phyloP scores from a whole-genome alignment of 2,888 invertebrate species.

The Erebia aethiops region DNA sequence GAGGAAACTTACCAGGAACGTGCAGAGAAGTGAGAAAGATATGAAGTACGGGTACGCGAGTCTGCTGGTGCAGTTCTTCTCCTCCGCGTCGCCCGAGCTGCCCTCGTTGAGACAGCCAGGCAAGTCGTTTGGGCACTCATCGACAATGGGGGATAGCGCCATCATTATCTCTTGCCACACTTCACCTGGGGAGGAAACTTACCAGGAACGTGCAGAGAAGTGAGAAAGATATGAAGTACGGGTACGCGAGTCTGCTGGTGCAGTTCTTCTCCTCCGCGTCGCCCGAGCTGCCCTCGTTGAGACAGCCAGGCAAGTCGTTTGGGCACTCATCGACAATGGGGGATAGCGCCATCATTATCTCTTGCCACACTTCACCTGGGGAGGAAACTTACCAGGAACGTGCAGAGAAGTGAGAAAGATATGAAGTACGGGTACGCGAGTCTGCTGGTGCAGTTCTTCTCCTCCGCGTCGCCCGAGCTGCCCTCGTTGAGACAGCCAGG shows the following conservation, averaged over 20 bases:
- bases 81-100: slow-evolving; percentile 72
- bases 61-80: slow-evolving; percentile 90
- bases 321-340: slow-evolving; percentile 62
- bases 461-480: slow-evolving; percentile 72
- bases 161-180: slow-evolving; percentile 99
- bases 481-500: slow-evolving; percentile 84
- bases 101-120: slow-evolving; percentile 84
- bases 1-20: slow-evolving; percentile 91
- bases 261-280: slow-evolving; percentile 84
- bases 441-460: slow-evolving; percentile 90
- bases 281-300: slow-evolving; percentile 80
- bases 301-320: slow-evolving; percentile 85
- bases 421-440: slow-evolving; percentile 99
- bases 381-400: slow-evolving; percentile 91
- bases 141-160: slow-evolving; percentile 67
- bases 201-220: slow-evolving; percentile 99
- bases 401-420: slow-evolving; percentile 98
- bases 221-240: slow-evolving; percentile 99
- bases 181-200: slow-evolving; percentile 87
- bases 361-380: slow-evolving; percentile 98
- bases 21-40: slow-evolving; percentile 98
- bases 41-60: slow-evolving; percentile 99
- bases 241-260: slow-evolving; percentile 95
- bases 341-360: slow-evolving; percentile 93
- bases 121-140: slow-evolving; percentile 79